Evolutionary conservation across 1,140 invertebrate species (phyloP), one percentile per base, ranked within the genome.

Genomic region (Nasonia longicornis): DNA sequence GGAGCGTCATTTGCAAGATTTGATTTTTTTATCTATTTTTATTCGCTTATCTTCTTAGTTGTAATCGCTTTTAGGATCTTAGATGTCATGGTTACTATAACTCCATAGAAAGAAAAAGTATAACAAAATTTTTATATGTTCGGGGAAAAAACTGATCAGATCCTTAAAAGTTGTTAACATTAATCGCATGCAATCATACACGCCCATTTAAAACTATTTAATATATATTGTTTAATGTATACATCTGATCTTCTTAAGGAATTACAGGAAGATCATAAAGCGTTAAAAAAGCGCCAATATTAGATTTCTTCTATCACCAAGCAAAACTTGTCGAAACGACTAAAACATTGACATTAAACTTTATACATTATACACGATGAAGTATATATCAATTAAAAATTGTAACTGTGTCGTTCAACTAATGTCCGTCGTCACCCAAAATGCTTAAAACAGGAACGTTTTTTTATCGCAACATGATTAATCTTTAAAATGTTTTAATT

Each of bases 341-440:
- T 77, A 78, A 81, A 82, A 81, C 70, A 38, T 78, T 82, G 77
- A 78, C 75, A 16, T 77, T 82, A 82, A 82, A 78, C 69, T 82
- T 82, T 82, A 78, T 82, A 82, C 76, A 82, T 52, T 72, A 77
- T 81, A 73, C n/a, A 78, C 38, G 58, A 45, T 70, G 58, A 82
- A 78, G 70, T 74, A 82, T 77, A 78, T 82, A 12, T 82, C 70
- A 82, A 78, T 82, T 78, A 82, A 82, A 82, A 82, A 52, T 73
- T 73, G 66, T 26, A 82, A 78, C 76, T 31, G 80, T 29, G 42
- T 69, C 26, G 35, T 81, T 81, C 29, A 80, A 80, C 72, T 75
- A 69, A 76, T 71, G 48, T 81, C 52, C 42, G 52, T 81, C n/a
- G 69, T 77, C 70, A 72, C 31, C 38, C 31, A 81, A 74, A 26